These are phyloP conservation scores for Synanthedon andrenaeformis DNA, from an alignment of 2,888 invertebrate species.

Conservation along the genomic window DNA sequence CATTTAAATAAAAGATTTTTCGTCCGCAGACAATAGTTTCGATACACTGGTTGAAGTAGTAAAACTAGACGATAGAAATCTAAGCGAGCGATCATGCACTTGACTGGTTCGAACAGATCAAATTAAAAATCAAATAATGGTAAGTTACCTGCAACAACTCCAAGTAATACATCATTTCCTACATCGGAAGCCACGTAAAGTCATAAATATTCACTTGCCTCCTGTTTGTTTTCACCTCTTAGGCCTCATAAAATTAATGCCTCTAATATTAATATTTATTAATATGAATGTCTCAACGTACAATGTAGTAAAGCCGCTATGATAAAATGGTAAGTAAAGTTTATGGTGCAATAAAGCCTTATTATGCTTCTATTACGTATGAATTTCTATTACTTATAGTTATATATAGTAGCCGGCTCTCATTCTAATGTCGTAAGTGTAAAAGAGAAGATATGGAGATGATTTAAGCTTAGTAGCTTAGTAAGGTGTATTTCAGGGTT, in stretches of 20 bases:
- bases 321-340: conserved; percentile 57
- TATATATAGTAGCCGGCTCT: conserved; percentile 16
- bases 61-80: no score
- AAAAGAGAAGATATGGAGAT: conserved; percentile 9
- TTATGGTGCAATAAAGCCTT: conserved; percentile 54
- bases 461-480: conserved; percentile 2
- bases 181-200: conserved; percentile 40
- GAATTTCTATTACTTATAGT: conserved; percentile 28
- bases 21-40: no score
- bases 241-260: conserved; percentile 64
- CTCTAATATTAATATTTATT: conserved; percentile 61
- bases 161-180: conserved; percentile 14
- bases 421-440: conserved; percentile 11
- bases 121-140: no score
- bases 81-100: no score
- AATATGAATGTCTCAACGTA: conserved; percentile 44
- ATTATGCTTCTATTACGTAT: conserved; percentile 35
- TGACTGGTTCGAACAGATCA: no score
- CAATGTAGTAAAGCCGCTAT: conserved; percentile 40
- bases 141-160: no score
- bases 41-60: no score
- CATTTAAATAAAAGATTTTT: no score
- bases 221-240: conserved; percentile 55
- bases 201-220: conserved; percentile 61
- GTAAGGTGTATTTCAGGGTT: background rate